These are phyloP conservation scores for Drosophila phalerata DNA, from an alignment of 2,888 invertebrate species.

Conservation along the genomic window DNA sequence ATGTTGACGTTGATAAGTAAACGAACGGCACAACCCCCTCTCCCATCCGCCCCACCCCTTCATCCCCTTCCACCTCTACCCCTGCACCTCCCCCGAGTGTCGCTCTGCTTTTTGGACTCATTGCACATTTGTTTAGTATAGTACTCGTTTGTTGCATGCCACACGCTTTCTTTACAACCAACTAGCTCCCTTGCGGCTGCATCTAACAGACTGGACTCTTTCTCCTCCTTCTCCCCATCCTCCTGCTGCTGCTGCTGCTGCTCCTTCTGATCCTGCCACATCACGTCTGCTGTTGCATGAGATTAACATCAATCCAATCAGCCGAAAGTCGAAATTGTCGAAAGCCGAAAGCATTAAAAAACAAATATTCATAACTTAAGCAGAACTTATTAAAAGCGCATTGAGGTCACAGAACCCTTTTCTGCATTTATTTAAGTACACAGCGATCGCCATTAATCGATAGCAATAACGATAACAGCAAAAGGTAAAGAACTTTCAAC, in stretches of 20 bases:
- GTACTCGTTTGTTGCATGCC: conserved; percentile 49
- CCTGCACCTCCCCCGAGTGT: not conserved
- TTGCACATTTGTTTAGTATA: conserved; percentile 15
- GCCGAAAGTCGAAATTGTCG: conserved; percentile 36
- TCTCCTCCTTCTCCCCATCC: too few species aligned
- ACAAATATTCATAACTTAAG: conserved; percentile 44
- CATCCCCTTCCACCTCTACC: not conserved
- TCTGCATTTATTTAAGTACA: not conserved
- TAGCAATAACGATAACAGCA: conserved; percentile 16
- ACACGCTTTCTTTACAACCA: conserved; percentile 55
- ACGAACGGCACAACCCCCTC: conserved; percentile 12
- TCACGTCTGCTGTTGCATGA: conserved; percentile 39
- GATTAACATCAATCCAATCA: conserved; percentile 71
- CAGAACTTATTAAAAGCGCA: conserved; percentile 67
- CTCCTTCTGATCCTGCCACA: conserved; percentile 1
- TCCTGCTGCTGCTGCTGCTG: conserved; percentile 7
- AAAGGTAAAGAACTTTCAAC: not conserved
- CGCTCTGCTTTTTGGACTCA: conserved; percentile 8
- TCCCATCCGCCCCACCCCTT: not conserved
- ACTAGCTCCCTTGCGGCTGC: conserved; percentile 8
- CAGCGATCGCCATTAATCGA: conserved; percentile 15
- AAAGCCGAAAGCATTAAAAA: conserved; percentile 23
- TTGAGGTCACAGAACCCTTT: conserved; percentile 52
- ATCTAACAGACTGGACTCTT: conserved; percentile 11
- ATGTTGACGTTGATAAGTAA: conserved; percentile 51